Evolutionary conservation across 2,797 vertebrate species (phyloP).

Genomic region (Delichon dasypus): DNA sequence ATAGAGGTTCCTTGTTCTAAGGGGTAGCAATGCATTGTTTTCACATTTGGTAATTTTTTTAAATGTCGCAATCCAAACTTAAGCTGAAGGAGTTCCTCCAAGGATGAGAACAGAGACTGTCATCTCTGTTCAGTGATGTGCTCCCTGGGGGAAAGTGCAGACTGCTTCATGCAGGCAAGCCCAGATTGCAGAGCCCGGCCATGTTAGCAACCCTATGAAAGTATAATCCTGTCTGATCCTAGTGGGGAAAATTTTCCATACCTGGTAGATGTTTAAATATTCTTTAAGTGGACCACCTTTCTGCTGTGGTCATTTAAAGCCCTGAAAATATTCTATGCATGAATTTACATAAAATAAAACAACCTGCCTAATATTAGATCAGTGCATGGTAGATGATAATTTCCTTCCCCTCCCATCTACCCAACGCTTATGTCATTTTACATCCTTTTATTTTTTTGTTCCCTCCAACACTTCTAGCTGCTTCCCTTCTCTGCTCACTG

Average conservation of each 20-base stretch:
- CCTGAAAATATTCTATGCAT: background rate
- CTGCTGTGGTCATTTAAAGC: background rate
- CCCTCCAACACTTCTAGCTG: background rate
- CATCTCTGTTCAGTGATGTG: background rate
- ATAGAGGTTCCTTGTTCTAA: background rate
- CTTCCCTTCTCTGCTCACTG: background rate
- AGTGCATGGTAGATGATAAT: accelerated
- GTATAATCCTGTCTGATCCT: background rate
- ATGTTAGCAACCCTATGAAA: background rate
- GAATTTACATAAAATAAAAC: background rate
- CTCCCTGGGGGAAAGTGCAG: background rate
- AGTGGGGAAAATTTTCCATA: background rate
- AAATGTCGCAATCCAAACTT: background rate
- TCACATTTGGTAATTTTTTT: background rate
- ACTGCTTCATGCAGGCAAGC: background rate
- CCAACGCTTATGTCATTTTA: background rate
- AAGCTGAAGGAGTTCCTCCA: background rate
- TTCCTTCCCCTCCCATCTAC: background rate
- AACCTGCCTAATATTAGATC: background rate
- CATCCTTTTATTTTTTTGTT: background rate
- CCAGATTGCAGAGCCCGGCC: background rate
- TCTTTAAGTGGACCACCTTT: background rate
- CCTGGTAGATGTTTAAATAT: background rate
- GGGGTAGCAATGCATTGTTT: background rate
- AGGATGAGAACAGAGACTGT: background rate